phyloP scores from a whole-genome alignment of 2,113 vertebrate genomes.

The Petaurus breviceps region DNA sequence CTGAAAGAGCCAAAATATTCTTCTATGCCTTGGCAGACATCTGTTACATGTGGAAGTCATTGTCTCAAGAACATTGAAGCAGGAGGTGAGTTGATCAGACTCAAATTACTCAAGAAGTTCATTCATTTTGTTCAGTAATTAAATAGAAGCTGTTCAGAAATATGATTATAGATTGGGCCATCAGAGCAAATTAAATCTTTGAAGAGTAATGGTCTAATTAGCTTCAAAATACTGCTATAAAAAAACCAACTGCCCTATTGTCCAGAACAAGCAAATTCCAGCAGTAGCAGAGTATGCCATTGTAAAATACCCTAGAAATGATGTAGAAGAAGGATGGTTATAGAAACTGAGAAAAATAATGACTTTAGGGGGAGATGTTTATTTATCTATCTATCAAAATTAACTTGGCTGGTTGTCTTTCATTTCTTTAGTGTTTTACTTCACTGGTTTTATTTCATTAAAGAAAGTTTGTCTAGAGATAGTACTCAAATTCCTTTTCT shows the following conservation, averaged over 20 bases:
- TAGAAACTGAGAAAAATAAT: neutral
- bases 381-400: slow-evolving; percentile 13
- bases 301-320: neutral
- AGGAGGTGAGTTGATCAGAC: slow-evolving; percentile 58
- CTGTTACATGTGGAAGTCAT: neutral
- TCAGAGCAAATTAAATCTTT: slow-evolving; percentile 78
- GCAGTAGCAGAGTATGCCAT: neutral
- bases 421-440: neutral
- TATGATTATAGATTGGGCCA: slow-evolving; percentile 67
- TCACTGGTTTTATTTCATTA: neutral
- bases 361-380: neutral
- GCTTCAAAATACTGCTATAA: slow-evolving; percentile 50
- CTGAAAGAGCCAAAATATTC: neutral
- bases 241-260: slow-evolving; percentile 51
- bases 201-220: slow-evolving; percentile 68
- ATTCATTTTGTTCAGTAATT: slow-evolving; percentile 77
- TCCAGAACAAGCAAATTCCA: slow-evolving; percentile 29
- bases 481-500: neutral
- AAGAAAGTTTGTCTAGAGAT: neutral
- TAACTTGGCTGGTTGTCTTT: neutral
- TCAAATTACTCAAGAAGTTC: slow-evolving; percentile 70
- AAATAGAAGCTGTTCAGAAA: slow-evolving; percentile 78
- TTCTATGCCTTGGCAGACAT: neutral
- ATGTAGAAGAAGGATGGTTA: neutral
- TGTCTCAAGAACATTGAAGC: slow-evolving; percentile 42